Evolutionary conservation across 2,113 vertebrate genomes (phyloP).

Genomic region (Nymphicus hollandicus): DNA sequence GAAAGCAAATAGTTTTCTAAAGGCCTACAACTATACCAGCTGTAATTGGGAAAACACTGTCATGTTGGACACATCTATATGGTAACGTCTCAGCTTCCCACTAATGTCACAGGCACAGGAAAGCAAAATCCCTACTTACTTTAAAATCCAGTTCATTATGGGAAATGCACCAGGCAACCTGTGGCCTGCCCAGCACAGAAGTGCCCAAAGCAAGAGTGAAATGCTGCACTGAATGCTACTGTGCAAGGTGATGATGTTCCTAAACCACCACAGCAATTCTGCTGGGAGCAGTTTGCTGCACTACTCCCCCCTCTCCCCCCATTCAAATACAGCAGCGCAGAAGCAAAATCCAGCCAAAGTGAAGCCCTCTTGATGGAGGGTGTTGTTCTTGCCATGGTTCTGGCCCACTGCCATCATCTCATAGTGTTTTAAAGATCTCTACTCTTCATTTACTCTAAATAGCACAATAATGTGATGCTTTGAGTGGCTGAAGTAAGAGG

Average conservation of each 20-base stretch:
- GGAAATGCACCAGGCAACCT: not conserved
- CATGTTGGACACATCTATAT: rapidly evolving
- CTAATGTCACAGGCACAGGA: not conserved
- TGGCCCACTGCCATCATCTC: rapidly evolving
- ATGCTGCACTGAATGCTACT: not conserved
- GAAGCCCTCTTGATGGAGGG: rapidly evolving
- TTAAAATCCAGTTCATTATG: not conserved
- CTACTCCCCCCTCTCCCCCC: not conserved
- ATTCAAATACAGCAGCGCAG: not conserved
- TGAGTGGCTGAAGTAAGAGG: rapidly evolving
- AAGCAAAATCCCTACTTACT: not conserved
- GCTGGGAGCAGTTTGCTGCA: not conserved
- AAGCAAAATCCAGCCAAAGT: not conserved
- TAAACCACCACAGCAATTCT: not conserved
- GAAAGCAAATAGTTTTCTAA: not conserved
- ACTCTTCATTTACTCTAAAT: rapidly evolving
- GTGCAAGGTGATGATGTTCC: not conserved
- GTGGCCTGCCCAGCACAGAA: not conserved
- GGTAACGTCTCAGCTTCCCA: not conserved
- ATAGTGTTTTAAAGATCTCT: not conserved
- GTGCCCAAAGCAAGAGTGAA: not conserved
- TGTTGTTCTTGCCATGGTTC: not conserved
- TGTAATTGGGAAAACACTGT: not conserved
- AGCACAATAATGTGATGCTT: not conserved
- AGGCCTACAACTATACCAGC: not conserved